Evolutionary conservation across 2,888 invertebrate species (phyloP).

Genomic region (Tetragonula carbonaria): DNA sequence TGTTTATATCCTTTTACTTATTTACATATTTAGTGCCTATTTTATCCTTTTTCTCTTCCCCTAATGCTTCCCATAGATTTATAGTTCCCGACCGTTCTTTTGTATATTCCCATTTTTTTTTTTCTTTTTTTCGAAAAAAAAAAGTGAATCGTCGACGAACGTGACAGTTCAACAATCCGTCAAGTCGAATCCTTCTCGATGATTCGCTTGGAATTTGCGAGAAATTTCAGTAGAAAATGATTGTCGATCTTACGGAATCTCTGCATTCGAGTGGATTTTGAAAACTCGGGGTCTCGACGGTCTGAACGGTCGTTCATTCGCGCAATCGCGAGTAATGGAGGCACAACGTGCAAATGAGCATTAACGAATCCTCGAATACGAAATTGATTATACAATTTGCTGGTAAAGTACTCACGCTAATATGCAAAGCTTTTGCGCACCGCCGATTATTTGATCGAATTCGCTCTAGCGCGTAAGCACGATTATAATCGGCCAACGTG

Average conservation of each 20-base stretch:
- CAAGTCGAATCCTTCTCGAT: not conserved
- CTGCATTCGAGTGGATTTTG: not conserved
- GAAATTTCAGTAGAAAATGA: not conserved
- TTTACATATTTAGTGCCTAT: no score
- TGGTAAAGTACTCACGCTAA: not conserved
- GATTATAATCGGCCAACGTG: not conserved
- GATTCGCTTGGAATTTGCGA: not conserved
- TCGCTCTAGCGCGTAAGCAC: no score
- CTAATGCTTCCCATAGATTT: no score
- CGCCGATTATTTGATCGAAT: not conserved
- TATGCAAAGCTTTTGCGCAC: not conserved
- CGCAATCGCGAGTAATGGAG: not conserved
- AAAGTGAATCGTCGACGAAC: no score
- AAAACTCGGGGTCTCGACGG: not conserved
- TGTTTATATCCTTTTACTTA: no score
- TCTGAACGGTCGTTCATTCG: not conserved
- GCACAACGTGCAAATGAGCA: not conserved
- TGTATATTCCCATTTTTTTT: no score
- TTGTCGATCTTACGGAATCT: not conserved
- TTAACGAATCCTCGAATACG: not conserved
- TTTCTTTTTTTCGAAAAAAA: no score
- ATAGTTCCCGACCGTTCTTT: no score
- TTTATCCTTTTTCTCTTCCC: no score
- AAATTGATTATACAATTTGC: not conserved
- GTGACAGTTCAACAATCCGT: no score